Percentiles rank a stretch among this genome's conserved stretches.
Evolutionary conservation across 2,888 invertebrate genomes (phyloP).

Genomic region (Phlogophora meticulosa): DNA sequence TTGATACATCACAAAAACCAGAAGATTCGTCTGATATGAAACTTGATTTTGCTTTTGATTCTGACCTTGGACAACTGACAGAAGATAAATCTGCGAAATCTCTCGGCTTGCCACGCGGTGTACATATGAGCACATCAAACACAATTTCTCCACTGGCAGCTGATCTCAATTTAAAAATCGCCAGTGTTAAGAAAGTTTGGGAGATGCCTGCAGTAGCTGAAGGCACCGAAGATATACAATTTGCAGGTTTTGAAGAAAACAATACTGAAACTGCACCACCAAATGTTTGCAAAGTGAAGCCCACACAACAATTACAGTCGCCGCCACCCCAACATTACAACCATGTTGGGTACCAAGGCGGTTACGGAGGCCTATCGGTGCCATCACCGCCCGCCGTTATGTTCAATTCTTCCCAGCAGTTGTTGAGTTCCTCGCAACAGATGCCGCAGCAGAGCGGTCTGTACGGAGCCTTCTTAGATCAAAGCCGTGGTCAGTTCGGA

Average conservation of each 20-base stretch:
- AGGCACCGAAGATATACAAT: conserved; percentile 88
- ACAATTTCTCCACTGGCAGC: conserved; percentile 96
- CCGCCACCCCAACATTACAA: conserved; percentile 93
- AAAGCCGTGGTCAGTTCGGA: conserved; percentile 95
- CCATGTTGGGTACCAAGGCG: conserved; percentile 94
- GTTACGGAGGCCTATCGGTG: conserved; percentile 95
- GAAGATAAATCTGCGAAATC: conserved; percentile 93
- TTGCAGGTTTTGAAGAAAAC: conserved; percentile 85
- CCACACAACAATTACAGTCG: conserved; percentile 94
- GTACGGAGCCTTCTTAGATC: conserved; percentile 95
- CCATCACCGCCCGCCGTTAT: conserved; percentile 96
- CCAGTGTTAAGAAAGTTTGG: conserved; percentile 98
- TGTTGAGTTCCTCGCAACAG: conserved; percentile 90
- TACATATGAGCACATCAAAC: conserved; percentile 92
- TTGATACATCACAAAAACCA: conserved; percentile 90
- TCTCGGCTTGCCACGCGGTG: conserved; percentile 91
- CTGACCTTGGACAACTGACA: conserved; percentile 94
- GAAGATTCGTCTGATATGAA: conserved; percentile 97
- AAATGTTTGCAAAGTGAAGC: conserved; percentile 96
- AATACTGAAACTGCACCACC: conserved; percentile 90
- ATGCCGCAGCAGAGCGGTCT: conserved; percentile 94
- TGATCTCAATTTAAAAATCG: conserved; percentile 98
- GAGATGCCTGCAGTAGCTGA: conserved; percentile 94
- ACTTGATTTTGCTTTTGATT: conserved; percentile 97
- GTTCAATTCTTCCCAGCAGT: conserved; percentile 94